Conservation (phyloP, 2,888 invertebrate genomes). For the Cloeon dipterum region DNA sequence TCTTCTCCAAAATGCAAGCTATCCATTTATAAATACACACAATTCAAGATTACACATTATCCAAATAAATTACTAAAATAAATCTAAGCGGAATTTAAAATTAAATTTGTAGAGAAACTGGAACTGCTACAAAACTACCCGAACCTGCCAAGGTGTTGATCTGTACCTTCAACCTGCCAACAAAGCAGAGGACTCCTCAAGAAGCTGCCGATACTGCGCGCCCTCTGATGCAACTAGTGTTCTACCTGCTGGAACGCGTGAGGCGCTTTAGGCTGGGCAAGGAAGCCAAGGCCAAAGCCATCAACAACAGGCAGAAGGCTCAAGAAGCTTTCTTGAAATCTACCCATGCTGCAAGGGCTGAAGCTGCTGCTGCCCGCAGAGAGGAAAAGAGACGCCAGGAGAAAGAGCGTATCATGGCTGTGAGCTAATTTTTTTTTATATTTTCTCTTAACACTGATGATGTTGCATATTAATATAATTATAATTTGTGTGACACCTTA, state of each 20-base stretch:
- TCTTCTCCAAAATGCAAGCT: too few species aligned
- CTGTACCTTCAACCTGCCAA: slow-evolving; percentile 52
- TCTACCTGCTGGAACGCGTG: slow-evolving; percentile 83
- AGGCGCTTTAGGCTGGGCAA: slow-evolving; percentile 67
- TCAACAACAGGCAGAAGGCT: slow-evolving; percentile 80
- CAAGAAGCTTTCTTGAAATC: slow-evolving; percentile 87
- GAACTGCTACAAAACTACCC: slow-evolving; percentile 41
- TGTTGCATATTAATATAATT: neutral
- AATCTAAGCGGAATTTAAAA: too few species aligned
- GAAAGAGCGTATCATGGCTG: slow-evolving; percentile 75
- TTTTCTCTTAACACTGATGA: neutral
- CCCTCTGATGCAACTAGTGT: slow-evolving; percentile 66
- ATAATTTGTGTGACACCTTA: too few species aligned
- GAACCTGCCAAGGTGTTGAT: slow-evolving; percentile 60
- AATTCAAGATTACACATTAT: too few species aligned
- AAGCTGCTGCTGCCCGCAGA: slow-evolving; percentile 77
- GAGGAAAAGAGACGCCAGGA: slow-evolving; percentile 86
- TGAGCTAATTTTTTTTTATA: slow-evolving; percentile 11
- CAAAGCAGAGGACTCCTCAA: slow-evolving; percentile 38
- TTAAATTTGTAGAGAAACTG: too few species aligned
- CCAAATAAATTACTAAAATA: too few species aligned
- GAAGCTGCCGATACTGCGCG: slow-evolving; percentile 49
- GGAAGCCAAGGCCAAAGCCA: slow-evolving; percentile 80
- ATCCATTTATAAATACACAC: too few species aligned
- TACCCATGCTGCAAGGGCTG: slow-evolving; percentile 88